These are phyloP conservation scores for Xenentodon cancila DNA, from an alignment of 2,797 vertebrate species.

Conservation along the genomic window DNA sequence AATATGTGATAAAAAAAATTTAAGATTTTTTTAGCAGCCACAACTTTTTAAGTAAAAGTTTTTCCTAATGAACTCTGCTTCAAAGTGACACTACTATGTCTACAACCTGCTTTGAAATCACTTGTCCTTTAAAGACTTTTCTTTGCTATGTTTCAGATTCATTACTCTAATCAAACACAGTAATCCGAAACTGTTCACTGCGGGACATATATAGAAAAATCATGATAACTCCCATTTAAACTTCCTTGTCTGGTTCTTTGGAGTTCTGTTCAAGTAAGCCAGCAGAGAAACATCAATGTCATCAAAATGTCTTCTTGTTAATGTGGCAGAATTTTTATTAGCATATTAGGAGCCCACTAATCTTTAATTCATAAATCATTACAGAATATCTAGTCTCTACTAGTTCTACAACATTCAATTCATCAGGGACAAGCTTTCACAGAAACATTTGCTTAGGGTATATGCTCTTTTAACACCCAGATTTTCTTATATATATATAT, in stretches of 20 bases:
- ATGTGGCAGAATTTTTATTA: slow-evolving; percentile 50
- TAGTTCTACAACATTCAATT: slow-evolving; percentile 19
- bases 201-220: slow-evolving; percentile 30
- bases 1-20: too few relatives aligned
- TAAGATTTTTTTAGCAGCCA: too few relatives aligned
- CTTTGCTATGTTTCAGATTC: slow-evolving; percentile 23
- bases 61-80: neutral
- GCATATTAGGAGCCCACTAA: slow-evolving; percentile 43
- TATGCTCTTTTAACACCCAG: neutral
- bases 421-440: neutral
- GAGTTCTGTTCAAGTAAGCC: slow-evolving; percentile 27
- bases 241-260: slow-evolving; percentile 22
- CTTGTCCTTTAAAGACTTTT: neutral
- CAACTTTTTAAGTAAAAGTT: neutral
- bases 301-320: slow-evolving; percentile 39
- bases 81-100: neutral
- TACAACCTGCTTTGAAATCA: neutral
- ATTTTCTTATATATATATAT: neutral
- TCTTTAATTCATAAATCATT: slow-evolving; percentile 34
- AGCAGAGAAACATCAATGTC: slow-evolving; percentile 47
- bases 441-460: neutral
- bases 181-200: slow-evolving; percentile 14
- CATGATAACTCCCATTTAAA: slow-evolving; percentile 29
- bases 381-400: slow-evolving; percentile 11
- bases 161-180: neutral